A percentile compares a stretch with the other conserved stretches of the same genome.
Conservation (phyloP, 2,888 invertebrate species). For the Patella caerulea region DNA sequence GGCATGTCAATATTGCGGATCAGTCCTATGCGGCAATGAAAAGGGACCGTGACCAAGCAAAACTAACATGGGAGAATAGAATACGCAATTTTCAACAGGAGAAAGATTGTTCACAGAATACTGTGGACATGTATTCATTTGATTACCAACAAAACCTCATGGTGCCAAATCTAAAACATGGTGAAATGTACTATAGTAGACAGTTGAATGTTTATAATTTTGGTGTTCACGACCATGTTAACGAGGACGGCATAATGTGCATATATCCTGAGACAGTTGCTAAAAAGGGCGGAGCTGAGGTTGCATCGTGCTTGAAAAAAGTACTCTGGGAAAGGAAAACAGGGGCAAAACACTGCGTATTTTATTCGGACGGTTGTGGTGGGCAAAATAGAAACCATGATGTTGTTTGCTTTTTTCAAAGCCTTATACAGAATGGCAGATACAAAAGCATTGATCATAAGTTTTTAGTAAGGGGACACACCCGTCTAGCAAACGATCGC, state of each 20-base stretch:
- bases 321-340: background rate
- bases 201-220: constrained; percentile 16
- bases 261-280: constrained; percentile 18
- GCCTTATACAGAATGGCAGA: background rate
- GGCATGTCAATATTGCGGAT: too few relatives aligned
- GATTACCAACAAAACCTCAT: background rate
- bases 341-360: background rate
- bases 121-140: background rate
- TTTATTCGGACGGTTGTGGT: background rate
- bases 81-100: background rate
- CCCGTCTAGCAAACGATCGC: background rate
- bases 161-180: background rate
- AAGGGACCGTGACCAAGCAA: too few relatives aligned
- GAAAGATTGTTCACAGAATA: background rate
- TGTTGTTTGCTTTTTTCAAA: background rate
- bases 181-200: constrained; percentile 21
- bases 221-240: constrained; percentile 15
- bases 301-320: background rate
- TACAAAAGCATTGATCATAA: background rate
- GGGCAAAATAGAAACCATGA: constrained; percentile 4
- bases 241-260: too few relatives aligned
- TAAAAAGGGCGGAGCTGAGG: constrained; percentile 16
- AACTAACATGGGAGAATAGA: too few relatives aligned
- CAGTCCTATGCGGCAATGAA: too few relatives aligned
- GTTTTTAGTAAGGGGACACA: background rate